Evolutionary conservation across 2,113 vertebrate genomes (phyloP).

Genomic region (Cyphomyrus plagiostoma): DNA sequence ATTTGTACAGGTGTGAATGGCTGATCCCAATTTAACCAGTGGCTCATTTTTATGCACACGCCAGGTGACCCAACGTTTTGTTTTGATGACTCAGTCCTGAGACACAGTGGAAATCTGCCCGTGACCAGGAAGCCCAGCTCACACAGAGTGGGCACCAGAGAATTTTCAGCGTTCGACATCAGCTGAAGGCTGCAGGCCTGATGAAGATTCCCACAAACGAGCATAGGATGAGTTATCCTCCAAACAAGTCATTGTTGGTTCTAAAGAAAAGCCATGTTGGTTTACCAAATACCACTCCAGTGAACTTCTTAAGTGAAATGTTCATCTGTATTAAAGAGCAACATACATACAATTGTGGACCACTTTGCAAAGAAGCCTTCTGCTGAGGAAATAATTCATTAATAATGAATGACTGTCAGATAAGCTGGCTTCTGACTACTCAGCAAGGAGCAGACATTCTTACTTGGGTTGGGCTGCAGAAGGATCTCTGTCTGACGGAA

Average conservation of each 20-base stretch:
- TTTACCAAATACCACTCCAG: not conserved
- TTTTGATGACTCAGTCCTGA: not conserved
- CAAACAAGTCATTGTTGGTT: not conserved
- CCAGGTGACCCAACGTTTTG: not conserved
- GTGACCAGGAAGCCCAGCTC: not conserved
- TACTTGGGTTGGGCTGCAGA: slow-evolving; percentile 91
- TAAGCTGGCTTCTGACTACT: not conserved
- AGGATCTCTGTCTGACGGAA: slow-evolving; percentile 91
- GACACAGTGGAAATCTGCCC: not conserved
- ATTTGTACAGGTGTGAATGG: not conserved
- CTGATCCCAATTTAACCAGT: not conserved
- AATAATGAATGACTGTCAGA: not conserved
- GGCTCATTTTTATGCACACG: not conserved
- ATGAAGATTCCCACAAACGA: not conserved
- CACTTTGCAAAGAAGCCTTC: not conserved
- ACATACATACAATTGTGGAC: not conserved
- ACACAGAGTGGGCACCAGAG: not conserved
- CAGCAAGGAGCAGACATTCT: slow-evolving; percentile 35
- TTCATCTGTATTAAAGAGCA: not conserved
- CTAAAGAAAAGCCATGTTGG: not conserved
- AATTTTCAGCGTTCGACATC: not conserved
- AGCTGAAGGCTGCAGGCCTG: not conserved
- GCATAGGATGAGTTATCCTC: not conserved
- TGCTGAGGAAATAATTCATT: not conserved
- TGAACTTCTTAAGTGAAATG: not conserved